phyloP scores from a whole-genome alignment of 2,113 vertebrate species.

The Upupa epops region DNA sequence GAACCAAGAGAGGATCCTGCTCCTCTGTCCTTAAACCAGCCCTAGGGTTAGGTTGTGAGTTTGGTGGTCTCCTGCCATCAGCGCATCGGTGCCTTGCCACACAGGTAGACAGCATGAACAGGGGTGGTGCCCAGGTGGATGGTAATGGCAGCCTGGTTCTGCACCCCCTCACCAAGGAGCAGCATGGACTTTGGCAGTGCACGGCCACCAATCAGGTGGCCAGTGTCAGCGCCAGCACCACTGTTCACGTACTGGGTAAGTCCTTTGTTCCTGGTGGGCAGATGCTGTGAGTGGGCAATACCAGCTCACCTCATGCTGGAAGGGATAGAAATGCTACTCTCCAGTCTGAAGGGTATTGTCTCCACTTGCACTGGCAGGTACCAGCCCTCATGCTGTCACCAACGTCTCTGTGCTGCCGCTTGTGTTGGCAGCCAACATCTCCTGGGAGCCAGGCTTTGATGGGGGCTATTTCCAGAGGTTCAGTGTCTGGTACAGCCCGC shows the following conservation, averaged over 20 bases:
- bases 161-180: conserved; percentile 85
- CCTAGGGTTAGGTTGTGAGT: fast-evolving
- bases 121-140: conserved; percentile 73
- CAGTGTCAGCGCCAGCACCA: conserved; percentile 78
- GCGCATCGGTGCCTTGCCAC: fast-evolving
- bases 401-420: conserved; percentile 80
- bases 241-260: conserved; percentile 89
- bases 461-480: conserved; percentile 94
- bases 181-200: conserved; percentile 91
- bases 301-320: background rate
- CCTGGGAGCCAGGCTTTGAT: conserved; percentile 93
- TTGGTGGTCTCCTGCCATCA: background rate
- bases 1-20: background rate
- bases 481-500: conserved; percentile 88
- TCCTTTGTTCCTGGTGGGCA: background rate
- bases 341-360: background rate
- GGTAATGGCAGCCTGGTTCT: conserved; percentile 87
- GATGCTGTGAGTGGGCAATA: fast-evolving
- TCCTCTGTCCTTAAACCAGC: background rate
- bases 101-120: conserved; percentile 79
- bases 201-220: conserved; percentile 86
- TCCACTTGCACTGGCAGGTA: conserved; percentile 74
- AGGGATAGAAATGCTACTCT: background rate
- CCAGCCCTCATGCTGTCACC: conserved; percentile 88
- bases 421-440: conserved; percentile 85